Base-by-base conservation (phyloP, 2,113 vertebrate genomes). In the Osmerus eperlanus region DNA sequence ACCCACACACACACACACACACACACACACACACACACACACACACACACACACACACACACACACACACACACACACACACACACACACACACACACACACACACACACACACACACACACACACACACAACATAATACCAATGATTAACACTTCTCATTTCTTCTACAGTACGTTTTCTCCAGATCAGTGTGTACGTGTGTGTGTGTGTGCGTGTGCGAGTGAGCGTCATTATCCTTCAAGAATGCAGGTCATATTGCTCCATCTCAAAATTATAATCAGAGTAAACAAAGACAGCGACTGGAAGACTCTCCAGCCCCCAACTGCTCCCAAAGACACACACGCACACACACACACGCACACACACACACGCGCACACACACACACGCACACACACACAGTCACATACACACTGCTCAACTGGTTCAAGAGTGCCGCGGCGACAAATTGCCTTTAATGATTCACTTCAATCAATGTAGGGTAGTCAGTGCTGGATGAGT, bases 191-290 rank as follows among this genome's bases (percentile, higher is more conserved):
- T 61, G 36, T 53, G 36, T 54, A 51, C 56, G 72, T 72, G 2
- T 13, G 2, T 9, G 55, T 28, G 52, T 41, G 2, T 32, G 58
- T 70, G 47, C 71, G 56, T 29, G 19, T 65, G 13, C 32, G 71
- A 70, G 7, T 9, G 41, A 47, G 41, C 41, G 7, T 47, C 41
- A 47, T 47, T 47, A 47, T 47, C 2, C 59, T 68, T 55, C 51
- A 52, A 56, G 53, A 69, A 60, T 72, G 70, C 51, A 7, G 58
- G 67, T 58, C 77, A 73, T 72, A 67, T 52, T 21, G 9, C 9
- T 47, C 41, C 41, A 11, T 65, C 75, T 79, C 70, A 83, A 86
- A 62, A 83, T 70, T 70, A 72, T 75, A 78, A 88, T 83, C 76
- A 80, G 61, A 32, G 67, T 66, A 74, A 84, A 80, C 78, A 76